phyloP scores from a whole-genome alignment of 2,888 invertebrate species.

The Metalampra italica region DNA sequence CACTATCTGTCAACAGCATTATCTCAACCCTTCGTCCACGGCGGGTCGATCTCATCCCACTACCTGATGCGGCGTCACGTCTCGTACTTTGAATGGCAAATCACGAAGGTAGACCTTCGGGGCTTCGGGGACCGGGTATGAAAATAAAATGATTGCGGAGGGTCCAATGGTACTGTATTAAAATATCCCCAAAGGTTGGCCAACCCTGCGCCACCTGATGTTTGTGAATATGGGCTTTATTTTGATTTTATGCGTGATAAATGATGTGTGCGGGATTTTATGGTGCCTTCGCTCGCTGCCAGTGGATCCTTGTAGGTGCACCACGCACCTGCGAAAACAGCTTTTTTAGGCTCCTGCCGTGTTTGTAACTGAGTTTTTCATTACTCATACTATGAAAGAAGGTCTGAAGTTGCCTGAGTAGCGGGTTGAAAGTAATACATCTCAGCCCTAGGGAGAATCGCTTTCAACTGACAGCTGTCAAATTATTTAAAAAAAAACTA shows the following conservation, averaged over 20 bases:
- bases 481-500: no score
- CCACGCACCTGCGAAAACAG: slow-evolving; percentile 7
- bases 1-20: slow-evolving; percentile 66
- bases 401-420: no score
- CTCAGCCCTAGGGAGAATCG: no score
- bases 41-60: slow-evolving; percentile 42
- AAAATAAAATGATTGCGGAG: slow-evolving; percentile 76
- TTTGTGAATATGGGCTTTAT: slow-evolving; percentile 52
- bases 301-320: slow-evolving; percentile 1
- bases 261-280: slow-evolving; percentile 34
- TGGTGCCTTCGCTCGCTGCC: not conserved
- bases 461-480: no score
- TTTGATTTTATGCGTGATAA: slow-evolving; percentile 54
- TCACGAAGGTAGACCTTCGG: slow-evolving; percentile 72
- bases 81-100: slow-evolving; percentile 71
- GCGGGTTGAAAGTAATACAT: no score
- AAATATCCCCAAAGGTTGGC: slow-evolving; percentile 65
- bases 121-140: slow-evolving; percentile 68
- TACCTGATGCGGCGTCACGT: slow-evolving; percentile 66
- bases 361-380: no score
- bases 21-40: slow-evolving; percentile 50
- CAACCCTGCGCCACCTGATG: slow-evolving; percentile 57
- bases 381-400: no score
- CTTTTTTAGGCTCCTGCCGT: no score
- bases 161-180: slow-evolving; percentile 63